A percentile compares a stretch with the other conserved stretches of the same genome.
phyloP scores from a whole-genome alignment of 2,113 vertebrate species.

The Rostratula benghalensis region DNA sequence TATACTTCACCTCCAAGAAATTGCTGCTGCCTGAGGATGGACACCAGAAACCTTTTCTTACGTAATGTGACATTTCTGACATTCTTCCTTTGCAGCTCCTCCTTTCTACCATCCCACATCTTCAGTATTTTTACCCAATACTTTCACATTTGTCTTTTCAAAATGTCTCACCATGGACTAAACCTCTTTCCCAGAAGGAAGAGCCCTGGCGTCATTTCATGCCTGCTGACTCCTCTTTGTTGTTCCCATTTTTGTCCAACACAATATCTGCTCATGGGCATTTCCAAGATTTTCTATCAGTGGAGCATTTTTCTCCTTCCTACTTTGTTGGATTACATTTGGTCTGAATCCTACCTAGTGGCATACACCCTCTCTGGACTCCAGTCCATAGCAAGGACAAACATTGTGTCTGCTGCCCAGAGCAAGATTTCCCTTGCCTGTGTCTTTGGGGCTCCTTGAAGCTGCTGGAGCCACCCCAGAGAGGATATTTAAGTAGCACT shows the following conservation, averaged over 20 bases:
- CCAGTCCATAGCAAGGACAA: neutral
- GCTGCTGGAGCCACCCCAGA: neutral
- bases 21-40: neutral
- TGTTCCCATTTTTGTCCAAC: neutral
- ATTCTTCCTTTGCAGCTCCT: neutral
- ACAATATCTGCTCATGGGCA: accelerated
- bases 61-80: neutral
- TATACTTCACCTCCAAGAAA: neutral
- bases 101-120: neutral
- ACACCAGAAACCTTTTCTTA: neutral
- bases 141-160: neutral
- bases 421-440: neutral
- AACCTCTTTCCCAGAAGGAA: neutral
- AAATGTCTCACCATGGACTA: neutral
- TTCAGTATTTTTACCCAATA: neutral
- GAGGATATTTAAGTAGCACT: neutral
- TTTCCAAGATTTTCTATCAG: neutral
- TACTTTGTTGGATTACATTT: neutral
- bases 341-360: neutral
- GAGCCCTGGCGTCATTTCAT: neutral
- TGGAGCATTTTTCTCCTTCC: neutral
- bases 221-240: neutral
- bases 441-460: neutral
- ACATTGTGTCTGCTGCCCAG: neutral
- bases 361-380: neutral